A percentile compares a stretch with the other conserved stretches of the same genome.
Evolutionary conservation across 1,140 invertebrate species (phyloP).

Genomic region (Streblospio benedicti): DNA sequence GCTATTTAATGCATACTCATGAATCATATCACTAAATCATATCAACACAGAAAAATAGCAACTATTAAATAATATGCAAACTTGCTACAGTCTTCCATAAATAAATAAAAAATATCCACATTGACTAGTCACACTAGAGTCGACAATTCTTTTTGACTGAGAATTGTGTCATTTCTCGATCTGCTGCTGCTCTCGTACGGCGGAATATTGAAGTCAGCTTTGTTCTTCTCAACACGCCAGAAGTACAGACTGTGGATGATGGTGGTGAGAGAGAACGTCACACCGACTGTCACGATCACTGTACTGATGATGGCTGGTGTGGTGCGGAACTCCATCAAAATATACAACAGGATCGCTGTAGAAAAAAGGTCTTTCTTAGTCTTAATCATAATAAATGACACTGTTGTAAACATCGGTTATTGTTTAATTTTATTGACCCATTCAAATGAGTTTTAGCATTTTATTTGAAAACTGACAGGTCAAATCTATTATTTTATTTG

Average conservation of each 20-base stretch:
- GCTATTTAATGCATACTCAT: neutral
- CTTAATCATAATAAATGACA: too few species aligned
- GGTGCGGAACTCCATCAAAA: constrained; percentile 83
- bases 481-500: too few species aligned
- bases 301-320: constrained; percentile 82
- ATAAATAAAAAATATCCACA: neutral
- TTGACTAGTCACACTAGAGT: neutral
- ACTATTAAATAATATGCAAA: too few species aligned
- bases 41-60: neutral
- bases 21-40: neutral
- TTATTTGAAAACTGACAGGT: too few species aligned
- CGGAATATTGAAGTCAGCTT: constrained; percentile 29
- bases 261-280: constrained; percentile 81
- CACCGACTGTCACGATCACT: constrained; percentile 75
- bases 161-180: too few species aligned
- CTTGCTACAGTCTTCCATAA: neutral
- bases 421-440: too few species aligned
- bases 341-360: constrained; percentile 82
- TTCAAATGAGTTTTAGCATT: too few species aligned
- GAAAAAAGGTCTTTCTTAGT: constrained; percentile 26
- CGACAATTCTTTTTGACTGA: too few species aligned
- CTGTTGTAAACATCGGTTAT: too few species aligned
- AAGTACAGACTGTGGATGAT: constrained; percentile 90
- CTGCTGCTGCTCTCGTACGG: constrained; percentile 23
- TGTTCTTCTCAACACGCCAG: constrained; percentile 67